phyloP scores from a whole-genome alignment of 1,140 invertebrate species.

The Monomorium pharaonis region DNA sequence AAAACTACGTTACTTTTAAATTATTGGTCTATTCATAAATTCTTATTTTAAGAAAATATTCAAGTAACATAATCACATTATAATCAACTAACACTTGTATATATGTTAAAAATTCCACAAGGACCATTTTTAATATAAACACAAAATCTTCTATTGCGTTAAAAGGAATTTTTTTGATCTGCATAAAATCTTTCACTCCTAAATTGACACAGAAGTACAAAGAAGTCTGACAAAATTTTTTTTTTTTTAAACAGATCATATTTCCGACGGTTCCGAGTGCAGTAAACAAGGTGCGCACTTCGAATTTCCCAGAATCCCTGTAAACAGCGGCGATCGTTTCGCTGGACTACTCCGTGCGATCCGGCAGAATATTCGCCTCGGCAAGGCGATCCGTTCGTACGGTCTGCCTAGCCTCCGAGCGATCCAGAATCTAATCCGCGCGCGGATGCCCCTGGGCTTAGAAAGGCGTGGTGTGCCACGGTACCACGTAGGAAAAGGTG shows the following conservation, averaged over 20 bases:
- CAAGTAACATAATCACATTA: too few relatives aligned
- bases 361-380: constrained; percentile 58
- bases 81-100: too few relatives aligned
- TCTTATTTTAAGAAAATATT: too few relatives aligned
- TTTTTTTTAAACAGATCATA: neutral
- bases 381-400: constrained; percentile 50
- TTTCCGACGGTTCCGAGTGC: neutral
- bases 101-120: too few relatives aligned
- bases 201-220: neutral
- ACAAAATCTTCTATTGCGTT: too few relatives aligned
- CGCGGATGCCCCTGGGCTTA: constrained; percentile 76
- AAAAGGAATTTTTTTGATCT: neutral
- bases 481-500: constrained; percentile 70
- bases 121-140: too few relatives aligned
- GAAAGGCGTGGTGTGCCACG: constrained; percentile 75
- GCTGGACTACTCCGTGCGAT: constrained; percentile 49
- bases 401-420: constrained; percentile 63
- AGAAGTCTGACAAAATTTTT: too few relatives aligned
- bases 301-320: neutral
- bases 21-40: too few relatives aligned
- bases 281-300: neutral
- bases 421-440: constrained; percentile 75
- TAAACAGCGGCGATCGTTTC: constrained; percentile 27
- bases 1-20: too few relatives aligned
- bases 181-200: neutral